Base-by-base conservation (phyloP, 2,113 vertebrate species). In the Dasyurus viverrinus region DNA sequence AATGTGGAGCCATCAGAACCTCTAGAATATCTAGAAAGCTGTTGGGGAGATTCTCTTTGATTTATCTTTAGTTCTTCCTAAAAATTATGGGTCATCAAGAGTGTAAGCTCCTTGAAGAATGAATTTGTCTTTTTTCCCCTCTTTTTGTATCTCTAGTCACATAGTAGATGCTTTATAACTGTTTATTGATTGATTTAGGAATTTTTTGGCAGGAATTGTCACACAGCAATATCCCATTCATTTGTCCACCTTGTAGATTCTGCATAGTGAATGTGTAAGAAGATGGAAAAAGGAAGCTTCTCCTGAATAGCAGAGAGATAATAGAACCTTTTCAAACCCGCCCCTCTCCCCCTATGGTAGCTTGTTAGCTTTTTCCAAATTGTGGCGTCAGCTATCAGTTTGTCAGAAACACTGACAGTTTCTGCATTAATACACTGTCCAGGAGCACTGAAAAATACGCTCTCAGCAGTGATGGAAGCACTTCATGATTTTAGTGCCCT, bases 321-420 rank as follows among this genome's bases (percentile, higher is more conserved):
- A 96, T 97, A 84, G 68, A 84, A 12, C 68, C 36, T 84, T 42
- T n/a, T 84, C 68, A 84, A 36, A 36, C 60, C 60, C 94, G 23
- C 26, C n/a, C 53, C 90, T 92, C 96, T 96, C 92, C 97, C 94
- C 89, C 90, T n/a, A 84, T 97, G 95, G 89, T 96, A 97, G 92
- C 93, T 98, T 98, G 95, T 98, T 98, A 97, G 97, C 96, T 96
- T 98, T 98, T 95, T 96, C 93, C 55, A 96, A 98, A 91, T 93
- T 95, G 92, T 94, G 93, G 91, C 96, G 92, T 96, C 96, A 95
- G 53, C 0, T 26, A 94, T 98, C 93, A 84, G 27, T 53, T 42
- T 95, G 94, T 98, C 95, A 94, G 89, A 91, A 50, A 84, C 92
- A 26, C 84, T 90, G 53, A 93, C 91, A 76, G 84, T 95, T 97